Conservation (phyloP, 2,113 vertebrate genomes). For the Myxocyprinus asiaticus region DNA sequence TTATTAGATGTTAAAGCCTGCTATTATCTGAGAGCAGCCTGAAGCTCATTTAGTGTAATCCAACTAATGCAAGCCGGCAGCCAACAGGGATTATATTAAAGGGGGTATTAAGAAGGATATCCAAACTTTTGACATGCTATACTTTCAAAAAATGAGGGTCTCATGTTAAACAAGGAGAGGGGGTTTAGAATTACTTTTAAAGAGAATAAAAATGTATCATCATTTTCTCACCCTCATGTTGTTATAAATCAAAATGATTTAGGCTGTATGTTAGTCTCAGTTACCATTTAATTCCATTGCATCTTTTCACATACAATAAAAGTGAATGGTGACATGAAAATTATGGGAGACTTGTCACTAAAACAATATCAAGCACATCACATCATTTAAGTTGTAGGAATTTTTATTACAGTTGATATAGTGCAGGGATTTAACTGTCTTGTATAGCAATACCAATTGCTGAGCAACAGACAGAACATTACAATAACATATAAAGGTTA, state of each 20-base stretch:
- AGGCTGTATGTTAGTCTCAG: too few species aligned
- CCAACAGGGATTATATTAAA: constrained; percentile 49
- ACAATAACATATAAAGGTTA: constrained; percentile 32
- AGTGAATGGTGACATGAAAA: background rate
- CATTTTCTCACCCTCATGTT: too few species aligned
- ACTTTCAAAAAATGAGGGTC: too few species aligned
- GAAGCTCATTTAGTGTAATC: constrained; percentile 48
- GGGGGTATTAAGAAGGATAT: constrained; percentile 43
- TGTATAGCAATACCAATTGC: constrained; percentile 31
- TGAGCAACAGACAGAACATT: constrained; percentile 38
- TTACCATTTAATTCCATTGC: too few species aligned
- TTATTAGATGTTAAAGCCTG: constrained; percentile 54
- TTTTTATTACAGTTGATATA: constrained; percentile 7
- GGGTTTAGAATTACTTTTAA: background rate
- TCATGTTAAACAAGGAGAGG: too few species aligned
- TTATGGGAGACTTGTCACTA: background rate
- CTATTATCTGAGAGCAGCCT: constrained; percentile 50
- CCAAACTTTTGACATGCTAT: background rate
- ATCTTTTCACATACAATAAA: too few species aligned
- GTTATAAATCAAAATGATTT: too few species aligned
- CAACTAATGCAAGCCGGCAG: constrained; percentile 51
- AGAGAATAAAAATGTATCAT: too few species aligned
- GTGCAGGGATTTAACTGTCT: constrained; percentile 15
- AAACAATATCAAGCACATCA: constrained; percentile 4
- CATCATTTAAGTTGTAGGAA: background rate